Evolutionary conservation across 2,113 vertebrate genomes (phyloP).

Genomic region (Protobothrops mucrosquamatus): DNA sequence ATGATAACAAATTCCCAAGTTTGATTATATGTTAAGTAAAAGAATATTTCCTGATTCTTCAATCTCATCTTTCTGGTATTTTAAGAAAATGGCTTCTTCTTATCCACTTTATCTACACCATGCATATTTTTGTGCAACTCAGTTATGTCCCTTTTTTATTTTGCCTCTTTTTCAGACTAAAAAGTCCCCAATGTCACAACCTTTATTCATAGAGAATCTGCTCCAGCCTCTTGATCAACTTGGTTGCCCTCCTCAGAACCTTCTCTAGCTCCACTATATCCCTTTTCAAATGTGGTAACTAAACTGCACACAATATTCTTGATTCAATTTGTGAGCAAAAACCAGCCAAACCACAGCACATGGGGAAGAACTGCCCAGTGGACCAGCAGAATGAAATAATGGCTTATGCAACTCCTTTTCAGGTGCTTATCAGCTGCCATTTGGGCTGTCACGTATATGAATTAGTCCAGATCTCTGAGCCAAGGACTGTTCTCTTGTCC

Average conservation of each 20-base stretch:
- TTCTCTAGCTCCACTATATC: not conserved
- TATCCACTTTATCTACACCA: not conserved
- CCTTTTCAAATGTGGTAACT: not conserved
- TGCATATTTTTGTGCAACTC: too few relatives aligned
- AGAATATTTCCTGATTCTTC: not conserved
- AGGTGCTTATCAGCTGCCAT: not conserved
- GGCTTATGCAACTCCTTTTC: not conserved
- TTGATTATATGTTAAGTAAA: not conserved
- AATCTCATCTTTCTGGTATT: not conserved
- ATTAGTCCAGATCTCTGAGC: not conserved
- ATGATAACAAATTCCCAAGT: not conserved
- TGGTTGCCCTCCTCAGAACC: not conserved
- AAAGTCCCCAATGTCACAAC: not conserved
- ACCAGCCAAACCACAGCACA: not conserved
- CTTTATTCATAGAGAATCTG: not conserved
- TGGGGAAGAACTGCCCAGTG: not conserved
- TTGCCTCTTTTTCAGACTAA: too few relatives aligned
- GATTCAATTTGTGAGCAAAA: not conserved
- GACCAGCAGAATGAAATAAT: not conserved
- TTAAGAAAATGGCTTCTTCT: not conserved
- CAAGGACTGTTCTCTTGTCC: not conserved
- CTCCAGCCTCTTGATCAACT: not conserved
- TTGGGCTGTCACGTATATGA: not conserved
- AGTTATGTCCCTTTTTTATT: too few relatives aligned
- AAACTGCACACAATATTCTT: not conserved